These are phyloP conservation scores for Antedon mediterranea DNA, from an alignment of 53 echinoderm and acorn worm genomes.

Conservation along the genomic window DNA sequence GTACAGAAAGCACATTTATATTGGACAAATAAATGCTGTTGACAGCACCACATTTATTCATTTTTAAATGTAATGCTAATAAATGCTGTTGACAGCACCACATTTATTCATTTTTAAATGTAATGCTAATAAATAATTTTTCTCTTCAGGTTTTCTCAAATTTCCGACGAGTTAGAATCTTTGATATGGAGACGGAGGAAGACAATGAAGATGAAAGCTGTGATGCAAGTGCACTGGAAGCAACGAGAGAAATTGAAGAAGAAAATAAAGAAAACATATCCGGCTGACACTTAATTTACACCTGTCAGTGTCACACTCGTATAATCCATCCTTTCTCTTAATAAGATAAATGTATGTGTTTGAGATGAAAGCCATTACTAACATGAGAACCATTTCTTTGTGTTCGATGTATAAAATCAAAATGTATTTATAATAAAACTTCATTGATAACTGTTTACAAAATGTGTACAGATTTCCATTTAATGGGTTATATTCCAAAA, in stretches of 20 bases:
- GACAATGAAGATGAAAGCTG: constrained; percentile 69
- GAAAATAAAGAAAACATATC: constrained; percentile 26
- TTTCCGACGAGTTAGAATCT: constrained; percentile 62
- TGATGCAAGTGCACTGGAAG: constrained; percentile 24
- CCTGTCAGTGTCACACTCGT: too few species aligned
- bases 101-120: neutral
- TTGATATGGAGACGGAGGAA: constrained; percentile 98
- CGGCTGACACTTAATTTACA: neutral
- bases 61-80: neutral
- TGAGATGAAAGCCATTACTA: too few species aligned
- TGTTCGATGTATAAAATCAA: too few species aligned
- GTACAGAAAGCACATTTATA: too few species aligned
- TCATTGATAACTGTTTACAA: too few species aligned
- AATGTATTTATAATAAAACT: too few species aligned
- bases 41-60: neutral
- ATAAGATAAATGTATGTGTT: too few species aligned
- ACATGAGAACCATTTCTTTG: too few species aligned
- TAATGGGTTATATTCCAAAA: too few species aligned
- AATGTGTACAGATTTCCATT: too few species aligned
- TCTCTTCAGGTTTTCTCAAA: constrained; percentile 63
- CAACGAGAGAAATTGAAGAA: constrained; percentile 11
- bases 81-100: too few species aligned
- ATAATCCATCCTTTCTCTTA: too few species aligned
- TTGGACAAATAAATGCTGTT: neutral
- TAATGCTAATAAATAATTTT: neutral